phyloP scores from a whole-genome alignment of 1,140 invertebrate species.

The Penaeus indicus region DNA sequence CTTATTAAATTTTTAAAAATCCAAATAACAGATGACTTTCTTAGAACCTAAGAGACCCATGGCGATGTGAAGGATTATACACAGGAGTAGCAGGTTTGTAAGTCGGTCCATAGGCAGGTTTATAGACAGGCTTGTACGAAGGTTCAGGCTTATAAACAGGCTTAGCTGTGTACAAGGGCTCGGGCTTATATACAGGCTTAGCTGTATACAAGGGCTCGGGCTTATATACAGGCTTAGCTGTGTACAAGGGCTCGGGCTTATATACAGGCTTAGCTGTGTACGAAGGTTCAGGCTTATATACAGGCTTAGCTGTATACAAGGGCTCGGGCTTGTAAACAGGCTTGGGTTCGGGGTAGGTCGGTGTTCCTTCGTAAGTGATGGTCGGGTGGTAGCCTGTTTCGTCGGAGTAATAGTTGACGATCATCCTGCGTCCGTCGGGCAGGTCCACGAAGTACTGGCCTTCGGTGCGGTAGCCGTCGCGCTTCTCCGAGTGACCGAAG shows the following conservation, averaged over 20 bases:
- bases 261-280: constrained; percentile 30
- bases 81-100: no score
- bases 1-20: no score
- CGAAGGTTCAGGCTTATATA: constrained; percentile 10
- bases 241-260: constrained; percentile 34
- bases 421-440: constrained; percentile 65
- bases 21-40: no score
- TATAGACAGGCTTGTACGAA: neutral
- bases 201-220: constrained; percentile 35
- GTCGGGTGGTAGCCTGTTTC: constrained; percentile 57
- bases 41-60: no score
- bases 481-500: constrained; percentile 66
- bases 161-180: neutral
- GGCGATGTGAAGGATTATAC: no score
- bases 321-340: constrained; percentile 27
- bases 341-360: constrained; percentile 26
- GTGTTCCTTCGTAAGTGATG: constrained; percentile 44
- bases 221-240: constrained; percentile 9
- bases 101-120: no score
- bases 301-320: constrained; percentile 1
- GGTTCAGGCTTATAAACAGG: neutral
- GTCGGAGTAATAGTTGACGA: constrained; percentile 54
- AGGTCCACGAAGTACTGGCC: constrained; percentile 67
- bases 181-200: constrained; percentile 21
- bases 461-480: constrained; percentile 62